Conservation (phyloP, 2,888 invertebrate genomes). For the Mamestra brassicae region DNA sequence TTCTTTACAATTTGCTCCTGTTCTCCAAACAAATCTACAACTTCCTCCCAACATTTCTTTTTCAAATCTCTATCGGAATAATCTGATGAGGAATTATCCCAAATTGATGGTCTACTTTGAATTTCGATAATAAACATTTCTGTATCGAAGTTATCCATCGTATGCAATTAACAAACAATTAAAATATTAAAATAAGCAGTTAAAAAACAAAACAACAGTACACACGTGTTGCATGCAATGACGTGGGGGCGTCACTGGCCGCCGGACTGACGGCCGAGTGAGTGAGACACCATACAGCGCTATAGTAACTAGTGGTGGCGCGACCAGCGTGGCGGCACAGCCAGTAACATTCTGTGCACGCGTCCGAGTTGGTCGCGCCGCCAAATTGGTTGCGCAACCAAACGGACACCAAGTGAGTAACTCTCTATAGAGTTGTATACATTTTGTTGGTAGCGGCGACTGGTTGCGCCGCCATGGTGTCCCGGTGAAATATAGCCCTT, state of each 20-base stretch:
- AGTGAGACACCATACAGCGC: no score
- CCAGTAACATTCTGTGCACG: background rate
- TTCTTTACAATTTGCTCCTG: constrained; percentile 50
- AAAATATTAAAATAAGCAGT: constrained; percentile 22
- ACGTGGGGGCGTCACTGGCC: no score
- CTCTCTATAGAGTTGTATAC: no score
- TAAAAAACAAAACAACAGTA: constrained; percentile 21
- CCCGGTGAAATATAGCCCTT: background rate
- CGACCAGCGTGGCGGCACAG: no score
- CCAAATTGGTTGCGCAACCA: no score
- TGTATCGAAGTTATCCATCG: constrained; percentile 54
- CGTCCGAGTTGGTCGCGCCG: constrained; percentile 39
- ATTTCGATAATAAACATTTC: constrained; percentile 58
- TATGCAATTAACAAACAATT: constrained; percentile 39
- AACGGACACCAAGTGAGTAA: no score
- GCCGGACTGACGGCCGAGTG: no score
- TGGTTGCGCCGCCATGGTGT: background rate
- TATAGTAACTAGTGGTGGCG: no score
- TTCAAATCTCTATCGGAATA: constrained; percentile 50
- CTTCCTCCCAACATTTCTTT: constrained; percentile 56
- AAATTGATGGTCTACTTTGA: constrained; percentile 54
- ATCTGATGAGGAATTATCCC: constrained; percentile 38
- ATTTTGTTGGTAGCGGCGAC: background rate
- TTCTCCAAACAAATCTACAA: constrained; percentile 51
- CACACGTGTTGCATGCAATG: no score